Conservation (phyloP, 1,140 invertebrate genomes). For the Drosophila nigrodunni region DNA sequence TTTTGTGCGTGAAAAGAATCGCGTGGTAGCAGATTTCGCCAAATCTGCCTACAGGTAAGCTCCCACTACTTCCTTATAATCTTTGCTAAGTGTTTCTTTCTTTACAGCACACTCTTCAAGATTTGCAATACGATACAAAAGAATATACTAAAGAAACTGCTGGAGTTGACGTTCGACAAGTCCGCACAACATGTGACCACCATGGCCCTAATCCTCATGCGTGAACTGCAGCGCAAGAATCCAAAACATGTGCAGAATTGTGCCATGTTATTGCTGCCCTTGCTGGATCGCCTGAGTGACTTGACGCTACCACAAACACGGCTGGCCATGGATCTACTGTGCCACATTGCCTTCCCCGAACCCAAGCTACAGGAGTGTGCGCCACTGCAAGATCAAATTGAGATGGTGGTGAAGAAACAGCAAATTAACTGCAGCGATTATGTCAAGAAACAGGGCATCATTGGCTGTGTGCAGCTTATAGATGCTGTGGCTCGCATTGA, state of each 20-base stretch:
- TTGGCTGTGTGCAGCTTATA: slow-evolving; percentile 85
- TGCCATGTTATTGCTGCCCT: slow-evolving; percentile 77
- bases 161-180: slow-evolving; percentile 79
- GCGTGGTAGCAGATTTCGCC: slow-evolving; percentile 69
- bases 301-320: slow-evolving; percentile 86
- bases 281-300: slow-evolving; percentile 87
- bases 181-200: slow-evolving; percentile 69
- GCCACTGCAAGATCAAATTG: slow-evolving; percentile 87
- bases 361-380: slow-evolving; percentile 83
- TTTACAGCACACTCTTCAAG: slow-evolving; percentile 68
- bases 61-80: not conserved
- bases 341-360: slow-evolving; percentile 85
- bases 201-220: slow-evolving; percentile 66
- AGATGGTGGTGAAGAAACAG: slow-evolving; percentile 88
- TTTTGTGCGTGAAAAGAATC: slow-evolving; percentile 78
- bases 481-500: slow-evolving; percentile 81
- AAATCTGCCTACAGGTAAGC: slow-evolving; percentile 65
- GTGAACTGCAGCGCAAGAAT: slow-evolving; percentile 70
- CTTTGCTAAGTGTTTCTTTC: not conserved
- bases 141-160: slow-evolving; percentile 68
- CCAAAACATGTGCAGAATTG: slow-evolving; percentile 76
- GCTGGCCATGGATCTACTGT: slow-evolving; percentile 86
- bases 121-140: slow-evolving; percentile 76
- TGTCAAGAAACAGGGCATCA: slow-evolving; percentile 85
- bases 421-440: slow-evolving; percentile 85